These are phyloP conservation scores for Anas platyrhynchos DNA, from an alignment of 2,113 vertebrate species.

Conservation along the genomic window DNA sequence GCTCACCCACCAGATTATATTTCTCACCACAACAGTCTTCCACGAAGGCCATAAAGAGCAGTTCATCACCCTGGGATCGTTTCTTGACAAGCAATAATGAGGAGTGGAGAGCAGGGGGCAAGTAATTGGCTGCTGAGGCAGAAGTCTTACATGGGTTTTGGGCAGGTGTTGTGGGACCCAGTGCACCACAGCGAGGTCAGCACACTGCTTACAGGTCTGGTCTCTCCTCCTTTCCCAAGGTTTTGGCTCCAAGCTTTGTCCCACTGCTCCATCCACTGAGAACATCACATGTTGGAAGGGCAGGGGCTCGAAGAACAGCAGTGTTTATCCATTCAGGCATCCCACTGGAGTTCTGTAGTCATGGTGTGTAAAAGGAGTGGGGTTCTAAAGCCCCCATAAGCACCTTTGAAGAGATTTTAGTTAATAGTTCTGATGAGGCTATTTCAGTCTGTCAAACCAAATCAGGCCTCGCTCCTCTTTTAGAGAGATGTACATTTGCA, in stretches of 20 bases:
- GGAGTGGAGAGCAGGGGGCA: not conserved
- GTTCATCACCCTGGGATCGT: not conserved
- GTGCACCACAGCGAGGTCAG: not conserved
- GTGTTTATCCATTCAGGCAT: not conserved
- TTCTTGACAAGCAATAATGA: not conserved
- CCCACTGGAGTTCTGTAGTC: not conserved
- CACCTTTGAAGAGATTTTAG: not conserved
- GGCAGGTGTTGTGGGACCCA: not conserved
- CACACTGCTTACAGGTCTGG: not conserved
- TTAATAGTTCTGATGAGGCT: not conserved
- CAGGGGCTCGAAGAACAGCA: not conserved
- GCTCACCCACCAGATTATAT: not conserved
- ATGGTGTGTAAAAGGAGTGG: fast-evolving
- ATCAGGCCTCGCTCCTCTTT: not conserved
- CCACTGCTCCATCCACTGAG: fast-evolving
- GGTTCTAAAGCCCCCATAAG: not conserved
- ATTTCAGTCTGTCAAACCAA: not conserved
- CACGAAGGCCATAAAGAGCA: not conserved
- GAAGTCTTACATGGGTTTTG: too few relatives aligned
- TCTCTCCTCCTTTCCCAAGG: not conserved
- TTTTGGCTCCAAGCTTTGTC: not conserved
- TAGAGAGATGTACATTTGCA: not conserved
- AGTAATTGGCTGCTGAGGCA: not conserved
- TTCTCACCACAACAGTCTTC: not conserved
- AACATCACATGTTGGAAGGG: not conserved